Conservation (phyloP, 2,113 vertebrate species). For the Merops nubicus region DNA sequence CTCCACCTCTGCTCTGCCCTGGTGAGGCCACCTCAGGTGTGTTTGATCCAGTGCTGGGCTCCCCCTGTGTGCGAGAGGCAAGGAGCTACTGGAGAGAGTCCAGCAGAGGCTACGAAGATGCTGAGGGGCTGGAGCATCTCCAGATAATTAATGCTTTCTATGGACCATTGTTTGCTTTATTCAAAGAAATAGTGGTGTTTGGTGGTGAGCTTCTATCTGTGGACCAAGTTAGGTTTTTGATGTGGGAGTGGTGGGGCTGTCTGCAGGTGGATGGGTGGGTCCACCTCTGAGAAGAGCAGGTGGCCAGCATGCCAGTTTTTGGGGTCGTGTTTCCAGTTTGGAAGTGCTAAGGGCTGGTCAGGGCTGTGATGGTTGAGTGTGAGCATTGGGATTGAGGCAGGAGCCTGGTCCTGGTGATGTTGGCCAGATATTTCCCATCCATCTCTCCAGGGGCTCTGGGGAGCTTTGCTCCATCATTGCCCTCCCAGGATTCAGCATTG, state of each 20-base stretch:
- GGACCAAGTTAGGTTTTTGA: not conserved
- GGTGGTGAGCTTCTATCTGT: no score
- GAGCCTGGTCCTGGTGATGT: not conserved
- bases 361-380: not conserved
- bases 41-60: no score
- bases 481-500: not conserved
- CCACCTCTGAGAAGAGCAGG: not conserved
- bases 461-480: rapidly evolving
- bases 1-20: no score
- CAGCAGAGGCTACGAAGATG: no score
- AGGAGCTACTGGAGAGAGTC: no score
- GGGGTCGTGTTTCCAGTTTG: not conserved
- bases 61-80: no score
- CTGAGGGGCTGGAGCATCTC: no score
- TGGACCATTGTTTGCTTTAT: not conserved
- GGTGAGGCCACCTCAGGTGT: no score
- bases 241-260: not conserved
- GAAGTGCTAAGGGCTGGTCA: not conserved
- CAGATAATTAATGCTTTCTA: no score
- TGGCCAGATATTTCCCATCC: not conserved
- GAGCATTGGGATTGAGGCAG: not conserved
- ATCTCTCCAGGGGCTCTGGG: not conserved
- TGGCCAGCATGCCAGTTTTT: rapidly evolving
- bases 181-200: no score
- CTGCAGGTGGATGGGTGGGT: not conserved